These are phyloP conservation scores for Styela plicata DNA, from an alignment of 23 tunicate genomes.

Conservation along the genomic window DNA sequence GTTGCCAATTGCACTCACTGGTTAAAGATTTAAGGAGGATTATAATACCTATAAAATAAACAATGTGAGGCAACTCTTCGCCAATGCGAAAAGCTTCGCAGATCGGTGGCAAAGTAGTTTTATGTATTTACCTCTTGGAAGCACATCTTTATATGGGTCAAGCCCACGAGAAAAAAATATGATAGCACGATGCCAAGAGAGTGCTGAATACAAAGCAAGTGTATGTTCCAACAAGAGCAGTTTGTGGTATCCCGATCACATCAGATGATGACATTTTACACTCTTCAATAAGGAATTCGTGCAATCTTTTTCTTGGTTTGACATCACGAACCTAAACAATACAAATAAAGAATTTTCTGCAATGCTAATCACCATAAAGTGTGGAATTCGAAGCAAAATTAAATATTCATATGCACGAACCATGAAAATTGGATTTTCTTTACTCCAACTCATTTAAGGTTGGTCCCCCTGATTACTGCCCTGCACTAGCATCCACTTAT, in stretches of 20 bases:
- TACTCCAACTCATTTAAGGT: not conserved
- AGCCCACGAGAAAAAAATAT: constrained; percentile 18
- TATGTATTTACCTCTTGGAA: not conserved
- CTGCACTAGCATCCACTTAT: not conserved
- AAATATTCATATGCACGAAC: not conserved
- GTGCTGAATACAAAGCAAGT: constrained; percentile 34
- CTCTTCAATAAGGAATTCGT: not conserved
- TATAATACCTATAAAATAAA: too few species aligned
- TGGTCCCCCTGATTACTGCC: too few species aligned
- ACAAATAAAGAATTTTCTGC: not conserved
- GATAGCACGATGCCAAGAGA: constrained; percentile 58
- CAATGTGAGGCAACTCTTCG: too few species aligned
- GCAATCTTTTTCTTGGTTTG: not conserved
- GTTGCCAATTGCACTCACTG: not conserved
- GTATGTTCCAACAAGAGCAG: constrained; percentile 3
- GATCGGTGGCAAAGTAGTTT: not conserved
- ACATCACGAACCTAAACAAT: not conserved
- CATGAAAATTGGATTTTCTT: not conserved
- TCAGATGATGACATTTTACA: not conserved
- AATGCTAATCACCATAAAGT: not conserved
- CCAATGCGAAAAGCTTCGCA: not conserved
- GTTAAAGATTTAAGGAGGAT: too few species aligned
- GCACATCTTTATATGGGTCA: constrained; percentile 39
- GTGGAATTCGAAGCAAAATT: not conserved
- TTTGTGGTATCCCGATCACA: not conserved